Conservation (phyloP, 2,888 invertebrate species). For the Mimachlamys varia region DNA sequence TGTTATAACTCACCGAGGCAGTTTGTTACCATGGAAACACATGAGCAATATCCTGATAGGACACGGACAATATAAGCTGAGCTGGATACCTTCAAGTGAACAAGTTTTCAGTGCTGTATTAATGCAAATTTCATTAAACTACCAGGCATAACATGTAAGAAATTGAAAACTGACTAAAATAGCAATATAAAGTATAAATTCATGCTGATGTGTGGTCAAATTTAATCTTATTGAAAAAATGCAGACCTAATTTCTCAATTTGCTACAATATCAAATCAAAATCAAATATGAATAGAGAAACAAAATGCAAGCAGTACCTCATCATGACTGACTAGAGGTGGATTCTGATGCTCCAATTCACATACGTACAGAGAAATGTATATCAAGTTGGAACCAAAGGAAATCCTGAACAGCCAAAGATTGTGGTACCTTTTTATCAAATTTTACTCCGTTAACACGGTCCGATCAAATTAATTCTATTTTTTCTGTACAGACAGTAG, state of each 20-base stretch:
- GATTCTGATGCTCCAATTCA: too few relatives aligned
- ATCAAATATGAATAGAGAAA: neutral
- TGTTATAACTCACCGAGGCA: neutral
- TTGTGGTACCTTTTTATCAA: too few relatives aligned
- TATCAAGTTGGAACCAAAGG: too few relatives aligned
- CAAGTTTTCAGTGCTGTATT: neutral
- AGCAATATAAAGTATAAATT: neutral
- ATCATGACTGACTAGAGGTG: neutral
- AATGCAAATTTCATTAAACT: conserved; percentile 23
- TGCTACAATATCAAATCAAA: neutral
- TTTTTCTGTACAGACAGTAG: too few relatives aligned
- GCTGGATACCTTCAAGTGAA: neutral
- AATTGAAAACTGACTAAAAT: neutral
- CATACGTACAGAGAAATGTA: too few relatives aligned
- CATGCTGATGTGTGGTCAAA: neutral
- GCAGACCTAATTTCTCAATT: neutral
- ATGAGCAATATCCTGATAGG: neutral
- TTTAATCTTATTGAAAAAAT: neutral
- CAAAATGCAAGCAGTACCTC: neutral
- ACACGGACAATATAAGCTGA: neutral
- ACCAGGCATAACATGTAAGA: neutral
- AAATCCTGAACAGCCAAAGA: too few relatives aligned
- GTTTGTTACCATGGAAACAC: conserved; percentile 22
- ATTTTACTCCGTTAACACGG: too few relatives aligned
- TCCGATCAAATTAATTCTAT: too few relatives aligned